Conservation (phyloP, 1,140 invertebrate species). For the Halotydeus destructor region DNA sequence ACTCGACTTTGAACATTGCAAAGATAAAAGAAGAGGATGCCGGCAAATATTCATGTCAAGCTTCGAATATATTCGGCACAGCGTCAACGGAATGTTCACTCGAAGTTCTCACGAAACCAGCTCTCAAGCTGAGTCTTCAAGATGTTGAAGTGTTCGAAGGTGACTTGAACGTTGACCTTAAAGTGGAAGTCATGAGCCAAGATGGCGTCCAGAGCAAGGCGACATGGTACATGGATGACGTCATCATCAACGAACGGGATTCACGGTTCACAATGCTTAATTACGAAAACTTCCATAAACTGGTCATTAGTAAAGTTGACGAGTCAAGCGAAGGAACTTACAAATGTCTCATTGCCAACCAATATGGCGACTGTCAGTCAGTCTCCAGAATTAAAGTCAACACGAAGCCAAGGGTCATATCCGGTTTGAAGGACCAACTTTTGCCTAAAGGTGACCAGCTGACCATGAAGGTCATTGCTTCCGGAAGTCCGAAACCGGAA, state of each 20-base stretch:
- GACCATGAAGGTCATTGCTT: slow-evolving; percentile 42
- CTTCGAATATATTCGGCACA: slow-evolving; percentile 52
- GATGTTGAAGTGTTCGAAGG: slow-evolving; percentile 41
- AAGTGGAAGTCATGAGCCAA: slow-evolving; percentile 32
- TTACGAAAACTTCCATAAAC: slow-evolving; percentile 29
- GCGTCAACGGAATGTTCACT: slow-evolving; percentile 8
- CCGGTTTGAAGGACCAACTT: slow-evolving; percentile 40
- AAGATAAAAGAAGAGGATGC: slow-evolving; percentile 43
- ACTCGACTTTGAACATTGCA: slow-evolving; percentile 18
- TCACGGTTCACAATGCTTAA: slow-evolving; percentile 38
- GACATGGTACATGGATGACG: slow-evolving; percentile 14
- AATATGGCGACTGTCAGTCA: slow-evolving; percentile 14
- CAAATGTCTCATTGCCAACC: slow-evolving; percentile 14
- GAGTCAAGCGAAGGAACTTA: slow-evolving; percentile 13
- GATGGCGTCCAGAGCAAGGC: slow-evolving; percentile 52
- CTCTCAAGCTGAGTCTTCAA: slow-evolving; percentile 1
- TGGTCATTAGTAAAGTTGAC: slow-evolving; percentile 14
- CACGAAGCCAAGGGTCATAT: slow-evolving; percentile 16
- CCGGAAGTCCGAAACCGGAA: slow-evolving; percentile 7
- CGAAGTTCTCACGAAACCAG: slow-evolving; percentile 8
- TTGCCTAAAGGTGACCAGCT: slow-evolving; percentile 54
- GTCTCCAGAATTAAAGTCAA: slow-evolving; percentile 14
- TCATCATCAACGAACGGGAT: slow-evolving; percentile 12
- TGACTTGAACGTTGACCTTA: slow-evolving; percentile 34
- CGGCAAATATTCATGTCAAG: slow-evolving; percentile 46